A percentile compares a stretch with the other conserved stretches of the same genome.
These are phyloP conservation scores for Sebastes aleutianus DNA, from an alignment of 2,797 vertebrate species.

Conservation along the genomic window DNA sequence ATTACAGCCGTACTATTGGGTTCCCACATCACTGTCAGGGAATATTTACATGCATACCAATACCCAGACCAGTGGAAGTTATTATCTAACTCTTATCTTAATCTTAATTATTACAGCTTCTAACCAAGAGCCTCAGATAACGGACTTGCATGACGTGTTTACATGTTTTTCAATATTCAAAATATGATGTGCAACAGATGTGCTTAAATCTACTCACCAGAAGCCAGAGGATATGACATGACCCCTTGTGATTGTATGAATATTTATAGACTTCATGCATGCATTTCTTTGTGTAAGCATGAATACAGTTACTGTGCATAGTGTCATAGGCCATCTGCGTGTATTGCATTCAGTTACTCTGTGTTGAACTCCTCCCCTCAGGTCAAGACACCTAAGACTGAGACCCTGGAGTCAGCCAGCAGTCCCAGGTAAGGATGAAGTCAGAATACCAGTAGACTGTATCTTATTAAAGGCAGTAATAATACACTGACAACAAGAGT, in stretches of 20 bases:
- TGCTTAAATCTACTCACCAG: neutral
- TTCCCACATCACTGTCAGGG: neutral
- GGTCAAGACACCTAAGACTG: conserved; percentile 60
- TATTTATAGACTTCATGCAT: neutral
- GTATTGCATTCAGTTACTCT: neutral
- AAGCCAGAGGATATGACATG: neutral
- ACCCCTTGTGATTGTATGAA: neutral
- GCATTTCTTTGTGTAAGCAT: neutral
- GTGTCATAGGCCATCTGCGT: neutral
- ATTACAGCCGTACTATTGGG: neutral
- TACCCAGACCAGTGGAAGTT: neutral
- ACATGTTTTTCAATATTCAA: neutral
- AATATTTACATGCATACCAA: neutral
- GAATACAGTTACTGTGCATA: neutral
- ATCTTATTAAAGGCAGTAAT: conserved; percentile 27
- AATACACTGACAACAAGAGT: neutral
- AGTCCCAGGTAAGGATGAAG: conserved; percentile 58
- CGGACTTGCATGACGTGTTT: neutral
- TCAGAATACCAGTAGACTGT: conserved; percentile 5
- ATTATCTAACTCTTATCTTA: neutral
- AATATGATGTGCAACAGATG: neutral
- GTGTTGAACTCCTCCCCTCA: conserved; percentile 22
- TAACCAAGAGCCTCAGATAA: neutral
- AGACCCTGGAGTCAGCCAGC: conserved; percentile 40
- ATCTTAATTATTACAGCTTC: neutral